Percentiles rank a stretch among this genome's conserved stretches.
Conservation (phyloP, 2,113 vertebrate species). For the Dipodomys merriami region DNA sequence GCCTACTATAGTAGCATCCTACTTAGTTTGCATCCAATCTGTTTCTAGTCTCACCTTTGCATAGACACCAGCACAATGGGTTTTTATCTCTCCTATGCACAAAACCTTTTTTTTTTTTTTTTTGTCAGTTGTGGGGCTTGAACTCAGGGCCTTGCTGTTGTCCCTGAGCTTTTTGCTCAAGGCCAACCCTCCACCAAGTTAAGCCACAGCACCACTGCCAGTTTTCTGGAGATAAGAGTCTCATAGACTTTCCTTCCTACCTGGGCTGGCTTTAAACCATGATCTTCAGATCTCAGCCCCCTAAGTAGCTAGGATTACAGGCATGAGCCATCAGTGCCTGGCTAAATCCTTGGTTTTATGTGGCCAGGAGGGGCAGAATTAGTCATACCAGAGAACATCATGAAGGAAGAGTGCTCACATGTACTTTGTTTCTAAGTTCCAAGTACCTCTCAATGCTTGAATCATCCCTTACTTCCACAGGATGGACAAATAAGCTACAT, state of each 20-base stretch:
- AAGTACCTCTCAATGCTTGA: not conserved
- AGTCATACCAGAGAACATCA: not conserved
- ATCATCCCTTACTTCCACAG: not conserved
- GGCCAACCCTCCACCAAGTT: no score
- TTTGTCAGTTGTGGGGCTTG: no score
- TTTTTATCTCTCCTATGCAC: not conserved
- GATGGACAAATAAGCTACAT: not conserved
- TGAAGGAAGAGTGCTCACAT: not conserved
- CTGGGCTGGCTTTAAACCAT: no score
- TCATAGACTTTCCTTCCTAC: no score
- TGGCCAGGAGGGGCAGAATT: not conserved
- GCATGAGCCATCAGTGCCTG: no score
- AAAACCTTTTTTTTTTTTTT: not conserved
- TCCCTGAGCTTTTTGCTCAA: no score
- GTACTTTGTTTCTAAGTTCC: not conserved
- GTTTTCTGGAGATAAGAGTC: no score
- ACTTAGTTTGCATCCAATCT: not conserved
- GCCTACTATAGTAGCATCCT: not conserved
- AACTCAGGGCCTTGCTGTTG: no score
- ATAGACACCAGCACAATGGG: not conserved
- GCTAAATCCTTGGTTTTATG: not conserved
- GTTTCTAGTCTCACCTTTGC: not conserved
- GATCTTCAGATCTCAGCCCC: no score
- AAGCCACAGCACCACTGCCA: no score
- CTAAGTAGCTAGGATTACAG: no score